Evolutionary conservation across 2,797 vertebrate genomes (phyloP).

Genomic region (Champsocephalus gunnari): DNA sequence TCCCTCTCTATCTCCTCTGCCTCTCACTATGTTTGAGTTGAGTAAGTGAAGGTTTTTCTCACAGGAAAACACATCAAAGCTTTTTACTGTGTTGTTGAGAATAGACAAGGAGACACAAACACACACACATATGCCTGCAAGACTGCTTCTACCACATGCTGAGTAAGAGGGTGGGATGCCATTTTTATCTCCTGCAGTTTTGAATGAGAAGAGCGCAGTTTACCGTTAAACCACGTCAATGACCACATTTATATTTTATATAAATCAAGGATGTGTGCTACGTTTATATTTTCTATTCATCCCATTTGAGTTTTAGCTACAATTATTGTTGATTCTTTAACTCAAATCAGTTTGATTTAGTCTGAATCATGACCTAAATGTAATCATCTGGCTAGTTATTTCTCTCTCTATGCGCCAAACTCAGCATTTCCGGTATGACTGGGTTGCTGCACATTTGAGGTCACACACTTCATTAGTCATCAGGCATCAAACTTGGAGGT

Average conservation of each 20-base stretch:
- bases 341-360: conserved; percentile 31
- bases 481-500: conserved; percentile 56
- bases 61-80: conserved; percentile 54
- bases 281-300: conserved; percentile 8
- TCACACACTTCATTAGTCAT: conserved; percentile 75
- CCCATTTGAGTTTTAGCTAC: background rate
- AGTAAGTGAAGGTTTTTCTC: conserved; percentile 38
- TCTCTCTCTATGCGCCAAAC: conserved; percentile 36
- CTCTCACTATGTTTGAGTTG: conserved; percentile 42
- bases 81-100: conserved; percentile 40
- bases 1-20: background rate
- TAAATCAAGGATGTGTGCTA: conserved; percentile 17
- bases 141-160: conserved; percentile 21
- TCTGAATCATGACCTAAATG: conserved; percentile 9
- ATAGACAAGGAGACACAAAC: conserved; percentile 15
- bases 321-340: background rate
- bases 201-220: background rate
- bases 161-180: conserved; percentile 16
- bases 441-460: conserved; percentile 66
- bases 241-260: background rate
- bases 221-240: background rate
- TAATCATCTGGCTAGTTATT: conserved; percentile 10
- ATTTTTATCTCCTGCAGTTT: conserved; percentile 12
- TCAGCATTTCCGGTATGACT: conserved; percentile 58
- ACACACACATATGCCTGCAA: conserved; percentile 4